Evolutionary conservation across 2,113 vertebrate species (phyloP).

Genomic region (Cygnus buccinator): DNA sequence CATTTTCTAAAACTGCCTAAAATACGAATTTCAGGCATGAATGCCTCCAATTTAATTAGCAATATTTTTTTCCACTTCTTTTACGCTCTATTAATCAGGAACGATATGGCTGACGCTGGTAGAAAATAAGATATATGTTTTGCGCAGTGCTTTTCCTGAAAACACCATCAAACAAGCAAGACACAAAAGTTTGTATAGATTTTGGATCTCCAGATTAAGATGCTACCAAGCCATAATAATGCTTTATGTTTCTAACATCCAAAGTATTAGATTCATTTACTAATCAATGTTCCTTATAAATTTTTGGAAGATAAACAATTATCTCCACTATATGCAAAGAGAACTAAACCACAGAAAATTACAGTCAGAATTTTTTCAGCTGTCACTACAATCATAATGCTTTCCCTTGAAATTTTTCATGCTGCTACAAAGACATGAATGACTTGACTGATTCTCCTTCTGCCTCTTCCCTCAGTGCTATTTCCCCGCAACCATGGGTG

Average conservation of each 20-base stretch:
- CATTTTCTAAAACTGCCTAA: background rate
- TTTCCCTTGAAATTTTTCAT: background rate
- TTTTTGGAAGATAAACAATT: background rate
- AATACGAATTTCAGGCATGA: background rate
- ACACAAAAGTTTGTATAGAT: rapidly evolving
- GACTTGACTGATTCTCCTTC: background rate
- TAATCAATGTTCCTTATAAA: background rate
- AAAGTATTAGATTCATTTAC: background rate
- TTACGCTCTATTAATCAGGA: background rate
- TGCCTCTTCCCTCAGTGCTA: background rate
- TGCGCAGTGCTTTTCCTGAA: background rate
- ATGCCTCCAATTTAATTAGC: background rate
- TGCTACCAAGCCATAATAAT: background rate
- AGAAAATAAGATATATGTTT: background rate
- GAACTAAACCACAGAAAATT: background rate
- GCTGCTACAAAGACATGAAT: background rate
- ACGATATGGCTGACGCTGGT: rapidly evolving
- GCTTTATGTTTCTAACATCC: background rate
- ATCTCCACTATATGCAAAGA: background rate
- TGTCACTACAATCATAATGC: rapidly evolving
- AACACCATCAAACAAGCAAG: background rate
- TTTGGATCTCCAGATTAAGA: background rate
- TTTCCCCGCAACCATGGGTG: conserved; percentile 9
- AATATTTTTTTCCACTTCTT: background rate
- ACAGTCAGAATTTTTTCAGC: background rate